Base-by-base conservation (phyloP, 2,113 vertebrate species). In the Hiodon tergisus region DNA sequence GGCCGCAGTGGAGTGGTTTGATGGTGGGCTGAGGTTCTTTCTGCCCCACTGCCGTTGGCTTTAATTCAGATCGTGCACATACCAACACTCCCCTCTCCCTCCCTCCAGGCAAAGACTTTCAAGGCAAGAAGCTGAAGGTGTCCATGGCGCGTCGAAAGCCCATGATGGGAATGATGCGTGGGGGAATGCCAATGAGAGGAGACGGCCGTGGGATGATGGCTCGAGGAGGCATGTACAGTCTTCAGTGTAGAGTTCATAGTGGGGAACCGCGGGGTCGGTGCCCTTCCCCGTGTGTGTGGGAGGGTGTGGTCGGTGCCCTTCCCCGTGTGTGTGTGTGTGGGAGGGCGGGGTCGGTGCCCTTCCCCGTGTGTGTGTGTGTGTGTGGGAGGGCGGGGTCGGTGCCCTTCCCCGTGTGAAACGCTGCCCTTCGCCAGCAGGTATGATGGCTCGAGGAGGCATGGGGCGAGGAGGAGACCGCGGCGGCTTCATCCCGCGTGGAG, bases 1-100 rank as follows among this genome's bases (percentile, higher is more conserved):
- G 84, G 94, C 95, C 2, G 97, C 97, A 0, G 92, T 98, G 4
- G 96, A 99, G 0, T 94, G 96, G 89, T 98, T 96, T 81, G 96
- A 98, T 86, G 97, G 97, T 98, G 83, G 60, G 89, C 67, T 67
- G 57, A 14, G 11, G 31, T 31, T 31, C 31, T 31, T 31, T 31
- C 31, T 31, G 31, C 31, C 31, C 31, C 31, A 31, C 31, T 31
- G 31, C 31, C 31, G 60, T n/a, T 9, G 60, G 60, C n/a, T 61
- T 5, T 61, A 6, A 5, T n/a, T 61, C n/a, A 4, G 4, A 3
- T 4, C 14, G n/a, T 4, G 60, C 4, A 1, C 4, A 3, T 61
- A 13, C n/a, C 4, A 1, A n/a, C 9, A 13, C 9, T n/a, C 4
- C 14, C 4, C n/a, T 13, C 4, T 50, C 50, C 6, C 13, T 8